These are phyloP conservation scores for Gadopsis bispinosus DNA, from an alignment of 2,797 vertebrate species.

Conservation along the genomic window DNA sequence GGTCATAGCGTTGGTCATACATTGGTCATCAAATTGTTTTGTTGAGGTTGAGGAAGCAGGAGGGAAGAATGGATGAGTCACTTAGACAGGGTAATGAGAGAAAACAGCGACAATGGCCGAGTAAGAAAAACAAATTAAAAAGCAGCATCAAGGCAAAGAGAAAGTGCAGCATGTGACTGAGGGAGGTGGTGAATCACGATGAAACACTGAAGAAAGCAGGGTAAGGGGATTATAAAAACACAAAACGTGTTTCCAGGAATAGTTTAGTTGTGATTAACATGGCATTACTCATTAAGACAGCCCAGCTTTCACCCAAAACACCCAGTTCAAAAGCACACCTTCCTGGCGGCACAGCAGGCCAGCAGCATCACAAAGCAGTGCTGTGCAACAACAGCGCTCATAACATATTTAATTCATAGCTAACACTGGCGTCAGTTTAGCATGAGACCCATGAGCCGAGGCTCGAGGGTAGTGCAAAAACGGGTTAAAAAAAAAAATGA, in stretches of 20 bases:
- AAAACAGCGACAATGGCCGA: slow-evolving; percentile 19
- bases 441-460: not conserved
- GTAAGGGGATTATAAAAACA: slow-evolving; percentile 27
- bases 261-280: slow-evolving; percentile 36
- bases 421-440: not conserved
- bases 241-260: slow-evolving; percentile 58
- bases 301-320: slow-evolving; percentile 34
- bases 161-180: slow-evolving; percentile 33
- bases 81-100: slow-evolving; percentile 28
- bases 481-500: slow-evolving; percentile 2
- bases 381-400: slow-evolving; percentile 14
- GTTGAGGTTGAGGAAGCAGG: slow-evolving; percentile 33
- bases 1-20: slow-evolving; percentile 33
- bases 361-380: slow-evolving; percentile 18
- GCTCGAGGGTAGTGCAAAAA: not conserved
- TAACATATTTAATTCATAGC: slow-evolving; percentile 26
- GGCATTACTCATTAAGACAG: slow-evolving; percentile 66
- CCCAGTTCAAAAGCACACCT: slow-evolving; percentile 12
- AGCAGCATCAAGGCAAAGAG: slow-evolving; percentile 23
- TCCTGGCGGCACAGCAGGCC: slow-evolving; percentile 30
- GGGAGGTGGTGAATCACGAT: slow-evolving; percentile 57
- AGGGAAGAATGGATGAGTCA: slow-evolving; percentile 66
- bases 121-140: slow-evolving; percentile 59
- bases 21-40: slow-evolving; percentile 41
- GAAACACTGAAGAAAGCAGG: slow-evolving; percentile 10